Conservation (phyloP, 2,113 vertebrate genomes). For the Felis catus region F.catus_Fca126_mat1.0 CM031416.1:5325501-5326000, state of each 20-base stretch:
- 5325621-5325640: background rate
- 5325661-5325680: background rate
- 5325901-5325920: background rate
- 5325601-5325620: background rate
- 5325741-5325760: background rate
- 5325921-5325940: background rate
- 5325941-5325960: background rate
- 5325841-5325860: background rate
- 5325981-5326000: background rate
- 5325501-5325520: background rate
- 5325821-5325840: background rate
- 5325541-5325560: background rate
- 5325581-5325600: background rate
- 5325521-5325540: background rate
- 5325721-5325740: background rate
- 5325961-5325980: background rate
- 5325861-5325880: background rate
- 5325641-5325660: background rate
- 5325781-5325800: background rate
- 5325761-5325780: background rate
- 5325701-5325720: background rate
- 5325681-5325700: background rate
- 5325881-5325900: background rate
- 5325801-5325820: background rate
- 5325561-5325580: no score